These are phyloP conservation scores for Idaea biselata DNA, from an alignment of 2,888 invertebrate species.

Conservation along the genomic window DNA sequence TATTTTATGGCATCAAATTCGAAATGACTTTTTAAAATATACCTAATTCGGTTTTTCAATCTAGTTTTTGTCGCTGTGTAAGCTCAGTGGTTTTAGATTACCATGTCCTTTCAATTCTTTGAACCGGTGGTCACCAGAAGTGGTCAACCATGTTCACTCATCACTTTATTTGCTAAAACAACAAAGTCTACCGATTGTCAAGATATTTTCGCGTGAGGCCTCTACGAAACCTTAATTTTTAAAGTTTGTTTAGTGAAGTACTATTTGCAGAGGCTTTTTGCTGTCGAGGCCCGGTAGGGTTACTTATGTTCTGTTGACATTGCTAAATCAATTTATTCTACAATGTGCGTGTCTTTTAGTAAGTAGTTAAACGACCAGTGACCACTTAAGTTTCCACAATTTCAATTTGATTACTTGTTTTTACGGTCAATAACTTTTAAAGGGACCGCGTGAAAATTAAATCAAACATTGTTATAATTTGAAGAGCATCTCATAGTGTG, in stretches of 20 bases:
- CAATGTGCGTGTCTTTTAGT: constrained; percentile 23
- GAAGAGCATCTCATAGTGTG: constrained; percentile 24
- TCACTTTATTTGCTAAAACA: constrained; percentile 65
- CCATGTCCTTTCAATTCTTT: constrained; percentile 58
- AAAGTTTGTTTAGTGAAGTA: constrained; percentile 55
- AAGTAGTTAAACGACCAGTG: constrained; percentile 6
- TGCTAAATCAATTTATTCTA: constrained; percentile 56
- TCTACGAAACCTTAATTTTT: constrained; percentile 63
- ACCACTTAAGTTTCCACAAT: constrained; percentile 8
- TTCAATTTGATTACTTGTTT: constrained; percentile 13
- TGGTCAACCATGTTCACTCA: constrained; percentile 63
- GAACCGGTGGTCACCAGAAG: constrained; percentile 61
- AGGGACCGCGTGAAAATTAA: constrained; percentile 9
- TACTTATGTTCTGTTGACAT: constrained; percentile 60
- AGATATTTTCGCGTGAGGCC: constrained; percentile 64
- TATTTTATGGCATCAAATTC: constrained; percentile 32
- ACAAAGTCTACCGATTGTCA: constrained; percentile 65
- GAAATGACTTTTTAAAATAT: constrained; percentile 31
- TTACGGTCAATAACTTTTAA: background rate
- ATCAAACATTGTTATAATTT: constrained; percentile 16
- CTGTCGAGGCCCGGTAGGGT: constrained; percentile 71
- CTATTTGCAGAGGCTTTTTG: constrained; percentile 64
- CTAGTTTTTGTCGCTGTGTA: constrained; percentile 36
- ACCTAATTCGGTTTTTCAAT: constrained; percentile 22
- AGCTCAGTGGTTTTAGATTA: constrained; percentile 42